phyloP scores from a whole-genome alignment of 2,113 vertebrate species.

The Corapipo altera region DNA sequence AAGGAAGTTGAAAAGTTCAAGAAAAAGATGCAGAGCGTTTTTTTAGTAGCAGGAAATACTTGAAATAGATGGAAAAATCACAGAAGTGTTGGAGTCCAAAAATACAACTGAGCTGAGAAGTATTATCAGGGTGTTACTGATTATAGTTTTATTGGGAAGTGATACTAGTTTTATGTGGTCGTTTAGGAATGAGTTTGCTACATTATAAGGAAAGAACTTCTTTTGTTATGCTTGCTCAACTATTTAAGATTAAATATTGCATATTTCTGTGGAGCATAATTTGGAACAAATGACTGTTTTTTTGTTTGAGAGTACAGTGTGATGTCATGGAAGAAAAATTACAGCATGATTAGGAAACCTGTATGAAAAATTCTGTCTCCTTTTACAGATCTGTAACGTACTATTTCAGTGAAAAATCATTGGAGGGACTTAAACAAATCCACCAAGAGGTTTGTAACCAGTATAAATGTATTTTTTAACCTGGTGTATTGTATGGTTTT shows the following conservation, averaged over 20 bases:
- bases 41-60: background rate
- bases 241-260: background rate
- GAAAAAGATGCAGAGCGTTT: background rate
- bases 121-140: background rate
- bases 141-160: background rate
- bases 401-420: constrained; percentile 74
- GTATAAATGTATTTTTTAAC: background rate
- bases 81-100: background rate
- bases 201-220: background rate
- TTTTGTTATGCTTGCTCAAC: background rate
- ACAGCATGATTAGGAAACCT: background rate
- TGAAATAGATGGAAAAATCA: background rate
- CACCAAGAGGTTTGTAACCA: constrained; percentile 82
- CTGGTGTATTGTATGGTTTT: background rate
- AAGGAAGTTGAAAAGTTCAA: background rate
- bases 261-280: background rate
- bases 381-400: constrained; percentile 73
- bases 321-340: background rate
- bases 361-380: background rate
- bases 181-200: background rate
- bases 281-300: background rate
- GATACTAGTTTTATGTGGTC: background rate
- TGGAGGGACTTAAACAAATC: constrained; percentile 83
- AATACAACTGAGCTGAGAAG: background rate
- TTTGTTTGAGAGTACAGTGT: background rate